Conservation (phyloP, 1,140 invertebrate genomes). For the Stegodyphus dumicola region DNA sequence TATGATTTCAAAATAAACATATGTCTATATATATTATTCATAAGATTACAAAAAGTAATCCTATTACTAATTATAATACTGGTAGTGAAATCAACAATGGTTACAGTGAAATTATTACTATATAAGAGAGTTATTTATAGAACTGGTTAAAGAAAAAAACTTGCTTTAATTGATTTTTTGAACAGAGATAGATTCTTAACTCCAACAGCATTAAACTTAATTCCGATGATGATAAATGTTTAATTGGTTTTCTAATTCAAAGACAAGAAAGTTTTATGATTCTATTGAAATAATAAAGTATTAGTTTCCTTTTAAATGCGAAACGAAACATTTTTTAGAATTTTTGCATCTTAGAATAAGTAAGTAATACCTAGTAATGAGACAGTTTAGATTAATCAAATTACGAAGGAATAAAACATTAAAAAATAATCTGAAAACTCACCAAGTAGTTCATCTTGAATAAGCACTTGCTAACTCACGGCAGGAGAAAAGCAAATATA, state of each 20-base stretch:
- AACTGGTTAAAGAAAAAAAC: too few relatives aligned
- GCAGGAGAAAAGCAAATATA: constrained; percentile 50
- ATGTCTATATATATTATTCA: too few relatives aligned
- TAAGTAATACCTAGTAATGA: neutral
- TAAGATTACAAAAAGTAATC: too few relatives aligned
- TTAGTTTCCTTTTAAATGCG: neutral
- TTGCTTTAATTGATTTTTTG: too few relatives aligned
- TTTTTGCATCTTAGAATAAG: neutral
- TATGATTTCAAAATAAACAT: too few relatives aligned
- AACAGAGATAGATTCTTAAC: too few relatives aligned
- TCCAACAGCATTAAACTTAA: too few relatives aligned
- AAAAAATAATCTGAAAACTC: neutral
- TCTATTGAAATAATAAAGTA: neutral
- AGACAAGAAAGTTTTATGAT: neutral
- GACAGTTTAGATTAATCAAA: neutral
- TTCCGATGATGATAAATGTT: neutral
- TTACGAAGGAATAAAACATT: neutral
- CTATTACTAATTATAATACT: too few relatives aligned
- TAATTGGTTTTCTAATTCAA: neutral
- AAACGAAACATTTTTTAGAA: neutral
- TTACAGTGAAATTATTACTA: too few relatives aligned
- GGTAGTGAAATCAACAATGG: too few relatives aligned
- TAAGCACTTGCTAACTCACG: constrained; percentile 40
- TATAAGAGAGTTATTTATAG: too few relatives aligned
- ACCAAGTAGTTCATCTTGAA: constrained; percentile 48